These are phyloP conservation scores for Gonioctena quinquepunctata DNA, from an alignment of 1,140 invertebrate species.

Conservation along the genomic window DNA sequence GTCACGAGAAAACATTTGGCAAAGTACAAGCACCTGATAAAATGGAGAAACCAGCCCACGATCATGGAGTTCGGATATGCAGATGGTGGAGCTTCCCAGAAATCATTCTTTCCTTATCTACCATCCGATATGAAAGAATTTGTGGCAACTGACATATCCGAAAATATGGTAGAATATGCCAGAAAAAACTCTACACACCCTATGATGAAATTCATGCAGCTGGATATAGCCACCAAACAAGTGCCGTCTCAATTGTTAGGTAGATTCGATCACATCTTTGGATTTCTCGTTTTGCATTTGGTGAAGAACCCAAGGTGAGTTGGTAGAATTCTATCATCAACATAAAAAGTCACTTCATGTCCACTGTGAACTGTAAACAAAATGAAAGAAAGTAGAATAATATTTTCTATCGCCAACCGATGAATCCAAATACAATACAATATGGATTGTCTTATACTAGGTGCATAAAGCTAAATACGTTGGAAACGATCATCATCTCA, in stretches of 20 bases:
- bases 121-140: neutral
- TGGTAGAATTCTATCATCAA: too few relatives aligned
- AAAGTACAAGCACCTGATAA: neutral
- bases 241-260: neutral
- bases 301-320: neutral
- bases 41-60: neutral
- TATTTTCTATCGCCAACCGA: too few relatives aligned
- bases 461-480: too few relatives aligned
- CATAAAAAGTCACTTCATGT: too few relatives aligned
- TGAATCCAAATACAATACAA: too few relatives aligned
- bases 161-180: constrained; percentile 15
- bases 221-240: neutral
- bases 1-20: neutral
- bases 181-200: neutral
- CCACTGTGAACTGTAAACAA: too few relatives aligned
- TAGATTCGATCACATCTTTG: neutral
- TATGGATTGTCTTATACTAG: too few relatives aligned
- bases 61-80: constrained; percentile 18
- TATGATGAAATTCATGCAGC: neutral
- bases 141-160: neutral
- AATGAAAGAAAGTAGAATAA: too few relatives aligned
- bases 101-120: neutral
- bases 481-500: too few relatives aligned
- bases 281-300: neutral
- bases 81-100: neutral